Percentiles rank a stretch among this genome's conserved stretches.
Evolutionary conservation across 2,888 invertebrate genomes (phyloP).

Genomic region (Pheosia tremula): DNA sequence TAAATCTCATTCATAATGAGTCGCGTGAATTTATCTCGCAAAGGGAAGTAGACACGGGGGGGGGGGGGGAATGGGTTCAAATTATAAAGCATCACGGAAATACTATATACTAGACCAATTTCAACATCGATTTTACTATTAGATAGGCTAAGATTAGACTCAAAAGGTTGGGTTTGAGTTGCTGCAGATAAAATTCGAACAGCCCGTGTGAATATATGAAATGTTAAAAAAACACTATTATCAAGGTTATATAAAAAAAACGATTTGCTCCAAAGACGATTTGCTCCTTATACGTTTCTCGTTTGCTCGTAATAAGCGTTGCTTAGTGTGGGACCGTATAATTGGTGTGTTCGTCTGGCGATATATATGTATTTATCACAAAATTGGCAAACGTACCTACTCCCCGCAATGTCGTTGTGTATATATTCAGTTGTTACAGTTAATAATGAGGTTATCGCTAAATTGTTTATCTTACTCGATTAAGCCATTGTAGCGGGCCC

Average conservation of each 20-base stretch:
- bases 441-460: conserved; percentile 62
- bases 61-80: no score
- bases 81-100: no score
- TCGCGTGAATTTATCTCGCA: conserved; percentile 26
- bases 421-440: conserved; percentile 39
- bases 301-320: no score
- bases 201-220: no score
- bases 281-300: no score
- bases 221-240: not conserved
- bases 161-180: no score
- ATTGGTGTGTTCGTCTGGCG: not conserved
- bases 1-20: conserved; percentile 24
- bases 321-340: no score
- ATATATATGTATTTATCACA: conserved; percentile 13
- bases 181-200: no score
- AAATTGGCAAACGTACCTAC: conserved; percentile 29
- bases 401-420: conserved; percentile 29
- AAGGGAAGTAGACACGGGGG: conserved; percentile 17
- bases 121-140: no score
- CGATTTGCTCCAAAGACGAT: no score
- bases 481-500: conserved; percentile 37
- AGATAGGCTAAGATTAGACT: no score
- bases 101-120: no score
- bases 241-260: not conserved
- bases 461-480: conserved; percentile 52